Evolutionary conservation across 2,113 vertebrate species (phyloP), one percentile per base, ranked within the genome.

Genomic region (Urocolius indicus): DNA sequence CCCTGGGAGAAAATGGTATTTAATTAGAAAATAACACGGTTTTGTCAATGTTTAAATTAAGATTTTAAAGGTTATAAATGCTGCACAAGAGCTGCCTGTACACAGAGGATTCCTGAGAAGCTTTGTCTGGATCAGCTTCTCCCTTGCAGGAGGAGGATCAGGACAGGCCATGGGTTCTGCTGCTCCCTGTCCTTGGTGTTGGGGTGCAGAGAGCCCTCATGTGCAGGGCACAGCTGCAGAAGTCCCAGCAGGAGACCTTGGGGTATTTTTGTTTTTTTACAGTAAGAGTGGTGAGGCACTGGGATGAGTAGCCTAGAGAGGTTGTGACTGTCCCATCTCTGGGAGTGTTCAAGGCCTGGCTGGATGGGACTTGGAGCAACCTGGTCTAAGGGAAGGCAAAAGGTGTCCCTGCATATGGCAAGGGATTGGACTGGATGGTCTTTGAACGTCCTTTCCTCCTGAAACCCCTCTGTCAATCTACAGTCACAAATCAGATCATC

Each of bases 1-100:
- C 98, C 98, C 98, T 97, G 93, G 96, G 98, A 98, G 97, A 98
- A 97, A 98, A 98, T 97, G 92, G 96, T 96, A 98, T 98, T 98
- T 98, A 98, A 98, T 98, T 98, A 97, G 98, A 91, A 97, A 97
- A 94, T 96, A 96, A 91, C 83, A 32, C 72, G 95, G 86, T 94
- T 98, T 97, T 97, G 96, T 98, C 97, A 98, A 97, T 97, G 97
- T 98, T 98, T 97, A 97, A 98, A 96, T 96, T 94, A 97, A 94
- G 95, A 95, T 88, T 94, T 69, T 88, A 95, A 95, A 95, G 96
- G 95, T 95, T 97, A 94, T 94, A 92, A 93, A 92, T 89, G 66
- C 76, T 58, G 78, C 54, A 20, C 49, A 59, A 57, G 88, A 90
- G 68, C 91, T 82, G 77, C 89, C 22, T 58, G 78, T 55, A 30